Evolutionary conservation across 1,140 invertebrate species (phyloP).

Genomic region (Trypoxylus dichotomus): DNA sequence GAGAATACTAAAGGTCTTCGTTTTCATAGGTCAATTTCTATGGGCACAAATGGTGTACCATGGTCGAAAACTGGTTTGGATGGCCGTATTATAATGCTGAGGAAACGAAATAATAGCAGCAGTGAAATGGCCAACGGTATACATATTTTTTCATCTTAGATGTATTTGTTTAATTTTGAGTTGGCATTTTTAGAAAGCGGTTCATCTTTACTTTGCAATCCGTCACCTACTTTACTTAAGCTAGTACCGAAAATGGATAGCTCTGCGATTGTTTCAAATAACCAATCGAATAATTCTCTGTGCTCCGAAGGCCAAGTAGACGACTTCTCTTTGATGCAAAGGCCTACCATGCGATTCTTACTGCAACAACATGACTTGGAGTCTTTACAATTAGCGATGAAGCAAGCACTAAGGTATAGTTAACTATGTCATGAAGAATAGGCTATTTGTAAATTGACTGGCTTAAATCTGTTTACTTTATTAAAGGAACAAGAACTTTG

Average conservation of each 20-base stretch:
- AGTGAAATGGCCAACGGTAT: slow-evolving; percentile 65
- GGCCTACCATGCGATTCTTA: slow-evolving; percentile 83
- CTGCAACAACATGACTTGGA: slow-evolving; percentile 84
- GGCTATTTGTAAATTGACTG: not conserved
- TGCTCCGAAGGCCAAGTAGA: slow-evolving; percentile 51
- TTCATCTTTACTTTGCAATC: slow-evolving; percentile 79
- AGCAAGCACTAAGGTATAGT: slow-evolving; percentile 65
- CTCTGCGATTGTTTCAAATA: slow-evolving; percentile 57
- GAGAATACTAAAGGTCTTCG: slow-evolving; percentile 60
- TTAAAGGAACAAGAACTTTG: too few relatives aligned
- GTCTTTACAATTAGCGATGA: slow-evolving; percentile 79
- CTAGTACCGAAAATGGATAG: slow-evolving; percentile 66
- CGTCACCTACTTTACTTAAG: slow-evolving; percentile 75
- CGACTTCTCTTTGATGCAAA: slow-evolving; percentile 58
- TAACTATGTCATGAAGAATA: not conserved
- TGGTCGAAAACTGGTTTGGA: slow-evolving; percentile 64
- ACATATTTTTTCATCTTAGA: not conserved
- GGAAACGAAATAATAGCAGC: slow-evolving; percentile 73
- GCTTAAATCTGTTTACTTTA: too few relatives aligned
- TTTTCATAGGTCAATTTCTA: slow-evolving; percentile 62
- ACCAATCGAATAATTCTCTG: slow-evolving; percentile 48
- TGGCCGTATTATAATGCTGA: slow-evolving; percentile 63
- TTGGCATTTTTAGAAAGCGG: slow-evolving; percentile 58
- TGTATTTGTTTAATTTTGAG: not conserved
- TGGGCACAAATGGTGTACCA: slow-evolving; percentile 63